A percentile compares a stretch with the other conserved stretches of the same genome.
These are phyloP conservation scores for Lasioglossum marginatum DNA, from an alignment of 2,888 invertebrate genomes.

Conservation along the genomic window DNA sequence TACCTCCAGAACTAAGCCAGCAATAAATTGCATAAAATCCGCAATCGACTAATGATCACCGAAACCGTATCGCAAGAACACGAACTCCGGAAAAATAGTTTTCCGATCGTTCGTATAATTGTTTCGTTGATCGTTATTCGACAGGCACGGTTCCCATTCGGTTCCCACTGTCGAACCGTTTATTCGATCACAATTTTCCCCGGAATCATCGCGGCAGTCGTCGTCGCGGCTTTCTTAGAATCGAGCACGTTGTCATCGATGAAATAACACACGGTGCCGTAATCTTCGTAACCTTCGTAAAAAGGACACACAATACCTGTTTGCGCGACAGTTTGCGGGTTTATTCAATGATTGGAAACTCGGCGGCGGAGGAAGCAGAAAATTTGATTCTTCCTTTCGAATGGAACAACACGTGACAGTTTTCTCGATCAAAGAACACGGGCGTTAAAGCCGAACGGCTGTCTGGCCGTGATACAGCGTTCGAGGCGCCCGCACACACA, in stretches of 20 bases:
- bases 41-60: too few relatives aligned
- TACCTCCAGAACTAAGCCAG: too few relatives aligned
- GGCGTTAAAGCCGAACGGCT: slow-evolving; percentile 23
- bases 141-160: neutral
- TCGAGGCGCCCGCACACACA: neutral
- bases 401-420: slow-evolving; percentile 52
- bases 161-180: neutral
- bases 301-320: neutral
- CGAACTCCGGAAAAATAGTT: too few relatives aligned
- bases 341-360: slow-evolving; percentile 59
- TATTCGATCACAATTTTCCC: neutral
- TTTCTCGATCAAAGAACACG: slow-evolving; percentile 57
- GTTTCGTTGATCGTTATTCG: neutral
- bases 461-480: slow-evolving; percentile 40
- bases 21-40: too few relatives aligned
- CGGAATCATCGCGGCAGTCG: neutral
- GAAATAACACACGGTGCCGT: slow-evolving; percentile 7
- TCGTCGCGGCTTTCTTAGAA: slow-evolving; percentile 4
- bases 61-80: too few relatives aligned
- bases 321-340: slow-evolving; percentile 42
- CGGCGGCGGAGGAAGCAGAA: slow-evolving; percentile 42
- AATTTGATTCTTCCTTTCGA: slow-evolving; percentile 55
- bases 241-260: neutral
- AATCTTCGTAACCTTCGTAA: slow-evolving; percentile 5
- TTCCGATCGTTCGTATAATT: too few relatives aligned